A percentile compares a stretch with the other conserved stretches of the same genome.
phyloP scores from a whole-genome alignment of 1,140 invertebrate species.

The Trialeurodes vaporariorum region DNA sequence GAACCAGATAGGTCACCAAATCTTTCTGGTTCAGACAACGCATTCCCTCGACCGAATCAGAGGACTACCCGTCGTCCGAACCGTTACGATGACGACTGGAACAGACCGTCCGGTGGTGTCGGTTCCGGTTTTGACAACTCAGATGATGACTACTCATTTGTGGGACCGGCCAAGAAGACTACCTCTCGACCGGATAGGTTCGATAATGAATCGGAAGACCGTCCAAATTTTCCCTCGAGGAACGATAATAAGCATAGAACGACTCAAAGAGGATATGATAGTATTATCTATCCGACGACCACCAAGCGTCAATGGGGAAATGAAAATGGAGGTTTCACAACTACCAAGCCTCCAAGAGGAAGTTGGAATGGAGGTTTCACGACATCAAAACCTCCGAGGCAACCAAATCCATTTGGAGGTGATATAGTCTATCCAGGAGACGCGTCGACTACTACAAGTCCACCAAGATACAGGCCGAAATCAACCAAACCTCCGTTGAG shows the following conservation, averaged over 20 bases:
- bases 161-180: too few relatives aligned
- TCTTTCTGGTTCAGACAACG: too few relatives aligned
- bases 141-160: too few relatives aligned
- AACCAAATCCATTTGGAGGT: too few relatives aligned
- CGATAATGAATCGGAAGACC: neutral
- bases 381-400: neutral
- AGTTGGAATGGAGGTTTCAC: neutral
- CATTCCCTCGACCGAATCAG: too few relatives aligned
- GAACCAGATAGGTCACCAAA: too few relatives aligned
- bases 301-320: neutral
- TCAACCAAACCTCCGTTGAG: neutral
- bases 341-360: neutral
- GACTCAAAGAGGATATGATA: too few relatives aligned
- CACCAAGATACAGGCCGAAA: neutral
- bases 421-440: neutral
- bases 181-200: neutral
- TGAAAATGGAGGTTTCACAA: neutral
- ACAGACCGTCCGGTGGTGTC: too few relatives aligned
- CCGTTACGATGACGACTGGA: neutral
- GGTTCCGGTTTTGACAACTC: too few relatives aligned
- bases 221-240: neutral
- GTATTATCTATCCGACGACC: neutral
- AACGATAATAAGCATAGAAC: neutral
- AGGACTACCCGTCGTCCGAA: neutral
- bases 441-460: neutral